Conservation (phyloP, 2,888 invertebrate species). For the Xiphydria camelus region DNA sequence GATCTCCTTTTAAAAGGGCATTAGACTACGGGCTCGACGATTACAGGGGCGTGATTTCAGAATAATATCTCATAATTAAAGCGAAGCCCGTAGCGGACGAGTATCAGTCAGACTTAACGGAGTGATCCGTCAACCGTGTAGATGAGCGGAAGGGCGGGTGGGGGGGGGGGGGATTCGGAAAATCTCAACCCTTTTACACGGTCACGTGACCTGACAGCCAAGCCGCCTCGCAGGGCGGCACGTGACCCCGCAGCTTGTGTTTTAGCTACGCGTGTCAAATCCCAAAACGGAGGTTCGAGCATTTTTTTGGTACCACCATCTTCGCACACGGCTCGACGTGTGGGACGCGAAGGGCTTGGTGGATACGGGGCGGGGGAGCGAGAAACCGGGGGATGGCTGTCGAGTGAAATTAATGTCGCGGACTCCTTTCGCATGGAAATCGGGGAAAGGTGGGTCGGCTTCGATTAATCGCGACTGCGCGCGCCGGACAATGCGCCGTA, state of each 20-base stretch:
- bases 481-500: slow-evolving; percentile 4
- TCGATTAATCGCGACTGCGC: slow-evolving; percentile 1
- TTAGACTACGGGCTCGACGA: slow-evolving; percentile 48
- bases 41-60: slow-evolving; percentile 51
- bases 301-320: slow-evolving; percentile 19
- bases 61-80: slow-evolving; percentile 56
- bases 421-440: slow-evolving; percentile 28
- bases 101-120: slow-evolving; percentile 55
- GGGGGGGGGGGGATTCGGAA: slow-evolving; percentile 40
- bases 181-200: slow-evolving; percentile 56
- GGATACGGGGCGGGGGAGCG: no score
- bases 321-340: slow-evolving; percentile 13
- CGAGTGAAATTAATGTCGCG: neutral
- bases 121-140: slow-evolving; percentile 49
- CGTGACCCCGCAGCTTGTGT: slow-evolving; percentile 46
- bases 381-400: neutral
- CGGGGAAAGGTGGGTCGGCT: slow-evolving; percentile 14
- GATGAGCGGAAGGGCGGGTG: no score
- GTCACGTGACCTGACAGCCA: slow-evolving; percentile 53
- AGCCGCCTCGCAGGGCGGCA: slow-evolving; percentile 33
- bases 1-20: slow-evolving; percentile 49
- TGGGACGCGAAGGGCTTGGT: no score
- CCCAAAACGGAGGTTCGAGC: slow-evolving; percentile 41
- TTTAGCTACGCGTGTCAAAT: slow-evolving; percentile 57
- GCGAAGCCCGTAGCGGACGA: slow-evolving; percentile 47